Evolutionary conservation across 2,797 vertebrate genomes (phyloP).

Genomic region (Malacoctenus gilli): DNA sequence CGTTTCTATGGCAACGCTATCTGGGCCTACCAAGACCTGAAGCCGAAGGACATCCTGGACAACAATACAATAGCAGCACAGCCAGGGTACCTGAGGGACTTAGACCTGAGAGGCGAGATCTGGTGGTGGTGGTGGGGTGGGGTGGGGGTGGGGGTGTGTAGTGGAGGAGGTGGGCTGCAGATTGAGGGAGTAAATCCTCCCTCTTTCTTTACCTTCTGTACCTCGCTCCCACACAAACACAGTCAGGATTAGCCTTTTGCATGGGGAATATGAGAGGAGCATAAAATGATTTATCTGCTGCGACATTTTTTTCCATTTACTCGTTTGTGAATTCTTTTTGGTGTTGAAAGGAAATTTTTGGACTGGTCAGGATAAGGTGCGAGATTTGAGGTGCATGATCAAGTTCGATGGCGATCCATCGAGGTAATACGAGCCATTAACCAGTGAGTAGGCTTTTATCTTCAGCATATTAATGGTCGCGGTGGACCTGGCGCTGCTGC

Average conservation of each 20-base stretch:
- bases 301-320: no score
- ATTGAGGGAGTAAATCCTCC: slow-evolving; percentile 71
- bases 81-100: slow-evolving; percentile 80
- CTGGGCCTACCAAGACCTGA: slow-evolving; percentile 84
- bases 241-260: slow-evolving; percentile 61
- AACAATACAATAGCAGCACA: slow-evolving; percentile 82
- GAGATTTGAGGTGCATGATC: slow-evolving; percentile 1
- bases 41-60: slow-evolving; percentile 85
- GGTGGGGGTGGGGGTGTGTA: no score
- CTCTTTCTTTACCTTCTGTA: slow-evolving; percentile 43
- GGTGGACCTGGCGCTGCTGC: slow-evolving; percentile 34
- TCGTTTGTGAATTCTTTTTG: no score
- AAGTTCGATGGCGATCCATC: slow-evolving; percentile 4
- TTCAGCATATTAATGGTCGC: slow-evolving; percentile 18
- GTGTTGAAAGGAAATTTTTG: slow-evolving; percentile 25
- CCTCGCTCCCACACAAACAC: slow-evolving; percentile 58
- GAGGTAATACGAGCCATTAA: slow-evolving; percentile 12
- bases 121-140: slow-evolving; percentile 37
- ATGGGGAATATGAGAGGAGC: slow-evolving; percentile 39
- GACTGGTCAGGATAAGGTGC: slow-evolving; percentile 2
- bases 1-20: slow-evolving; percentile 83
- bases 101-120: slow-evolving; percentile 76
- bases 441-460: slow-evolving; percentile 19
- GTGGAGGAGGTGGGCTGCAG: slow-evolving; percentile 55
- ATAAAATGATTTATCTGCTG: slow-evolving; percentile 23